These are phyloP conservation scores for Cephus cinctus DNA, from an alignment of 1,140 invertebrate species.

Conservation along the genomic window DNA sequence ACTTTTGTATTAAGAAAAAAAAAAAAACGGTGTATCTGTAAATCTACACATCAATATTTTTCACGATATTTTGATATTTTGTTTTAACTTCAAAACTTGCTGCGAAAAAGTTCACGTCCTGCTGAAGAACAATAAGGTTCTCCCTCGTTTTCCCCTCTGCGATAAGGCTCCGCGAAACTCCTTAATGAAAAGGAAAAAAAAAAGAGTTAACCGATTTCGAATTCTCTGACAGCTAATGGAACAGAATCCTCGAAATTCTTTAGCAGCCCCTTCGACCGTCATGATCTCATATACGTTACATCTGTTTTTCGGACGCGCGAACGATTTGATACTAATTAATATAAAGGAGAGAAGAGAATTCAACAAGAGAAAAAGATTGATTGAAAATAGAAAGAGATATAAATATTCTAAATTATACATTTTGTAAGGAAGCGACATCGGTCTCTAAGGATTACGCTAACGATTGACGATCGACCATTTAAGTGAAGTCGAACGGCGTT, in stretches of 20 bases:
- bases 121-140: too few species aligned
- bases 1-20: too few species aligned
- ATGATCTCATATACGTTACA: conserved; percentile 36
- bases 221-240: neutral
- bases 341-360: conserved; percentile 11
- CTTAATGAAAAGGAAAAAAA: conserved; percentile 16
- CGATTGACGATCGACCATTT: too few species aligned
- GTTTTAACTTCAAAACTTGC: too few species aligned
- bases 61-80: too few species aligned
- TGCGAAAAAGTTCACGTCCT: too few species aligned
- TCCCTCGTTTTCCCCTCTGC: too few species aligned
- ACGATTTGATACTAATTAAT: conserved; percentile 18
- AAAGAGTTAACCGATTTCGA: conserved; percentile 3
- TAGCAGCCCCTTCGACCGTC: conserved; percentile 15
- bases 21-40: too few species aligned
- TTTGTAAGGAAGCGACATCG: conserved; percentile 20
- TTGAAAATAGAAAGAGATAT: conserved; percentile 21
- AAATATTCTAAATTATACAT: conserved; percentile 25
- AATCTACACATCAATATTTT: too few species aligned
- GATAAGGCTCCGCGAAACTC: too few species aligned
- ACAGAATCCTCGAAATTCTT: too few species aligned
- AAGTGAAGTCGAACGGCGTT: too few species aligned
- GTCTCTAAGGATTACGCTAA: neutral
- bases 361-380: conserved; percentile 19
- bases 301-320: conserved; percentile 21